Evolutionary conservation across 2,113 vertebrate genomes (phyloP), one percentile per base, ranked within the genome.

Genomic region (Epinephelus fuscoguttatus): DNA sequence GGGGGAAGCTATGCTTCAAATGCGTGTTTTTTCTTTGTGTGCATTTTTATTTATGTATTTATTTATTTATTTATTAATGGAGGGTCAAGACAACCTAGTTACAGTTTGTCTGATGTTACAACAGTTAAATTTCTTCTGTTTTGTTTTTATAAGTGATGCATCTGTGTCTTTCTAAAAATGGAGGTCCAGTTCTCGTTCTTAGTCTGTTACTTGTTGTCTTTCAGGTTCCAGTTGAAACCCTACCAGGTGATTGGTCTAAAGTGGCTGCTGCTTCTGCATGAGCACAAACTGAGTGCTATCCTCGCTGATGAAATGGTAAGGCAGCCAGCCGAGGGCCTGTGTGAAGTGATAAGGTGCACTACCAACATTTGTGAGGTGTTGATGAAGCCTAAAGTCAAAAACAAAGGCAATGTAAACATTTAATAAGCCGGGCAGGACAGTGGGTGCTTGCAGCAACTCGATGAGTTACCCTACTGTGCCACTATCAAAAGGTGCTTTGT

Each of bases 291-390:
- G 72, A 99, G 99, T 82, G 97, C 96, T 2, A 99, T 99, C 92
- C 95, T 99, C 40, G 98, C 98, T 80, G 98, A 99, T 95, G 98
- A 99, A 96, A 99, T 99, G 98, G 98, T 99, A 90, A 96, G 96
- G 5, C 10, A 74, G 2, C 67, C 4, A 52, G n/a, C 13, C 19
- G 0, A 25, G 0, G 4, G 12, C 30, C 18, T 60, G 18, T 8
- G 18, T 19, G 19, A 53, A 53, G 66, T 18, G 9, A 61, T 15
- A 2, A 5, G 4, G 5, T 30, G 13, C 47, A 49, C 27, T 37
- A 2, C 10, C 9, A 45, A 47, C 25, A 47, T 45, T 55, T 59
- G 9, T 18, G 23, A 66, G 19, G 6, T 23, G 47, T 18, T 71
- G 72, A n/a, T 61, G n/a, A 6, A 27, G 47, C 17, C 33, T 11